A percentile compares a stretch with the other conserved stretches of the same genome.
Evolutionary conservation across 2,888 invertebrate species (phyloP).

Genomic region (Tuberolachnus salignus): DNA sequence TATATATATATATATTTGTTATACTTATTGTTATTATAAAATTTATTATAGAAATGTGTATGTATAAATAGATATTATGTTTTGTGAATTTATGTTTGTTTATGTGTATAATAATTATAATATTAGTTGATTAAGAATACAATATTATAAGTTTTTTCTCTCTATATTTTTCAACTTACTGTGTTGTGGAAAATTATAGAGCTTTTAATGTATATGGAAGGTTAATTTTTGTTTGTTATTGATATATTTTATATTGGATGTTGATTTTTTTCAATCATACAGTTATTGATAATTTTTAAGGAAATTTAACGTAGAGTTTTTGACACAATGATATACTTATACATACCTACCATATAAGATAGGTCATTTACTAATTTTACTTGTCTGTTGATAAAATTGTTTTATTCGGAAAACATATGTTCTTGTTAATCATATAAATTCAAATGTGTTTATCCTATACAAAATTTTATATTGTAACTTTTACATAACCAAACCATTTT

Average conservation of each 20-base stretch:
- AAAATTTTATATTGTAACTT: constrained; percentile 12
- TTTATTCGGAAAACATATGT: constrained; percentile 7
- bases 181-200: constrained; percentile 24
- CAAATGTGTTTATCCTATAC: no score
- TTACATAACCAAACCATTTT: constrained; percentile 9
- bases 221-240: constrained; percentile 7
- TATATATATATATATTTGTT: neutral
- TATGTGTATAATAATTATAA: neutral
- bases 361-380: neutral
- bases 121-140: constrained; percentile 10
- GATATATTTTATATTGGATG: neutral
- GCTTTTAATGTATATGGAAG: neutral
- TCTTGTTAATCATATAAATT: constrained; percentile 2
- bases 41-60: constrained; percentile 36
- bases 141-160: constrained; percentile 16
- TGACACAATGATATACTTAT: neutral
- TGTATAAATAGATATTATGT: neutral
- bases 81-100: neutral
- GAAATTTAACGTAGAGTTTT: neutral
- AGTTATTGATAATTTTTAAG: no score
- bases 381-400: neutral
- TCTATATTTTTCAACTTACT: constrained; percentile 2
- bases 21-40: constrained; percentile 48
- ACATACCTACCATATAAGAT: neutral
- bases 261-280: constrained; percentile 8